Conservation (phyloP, 2,113 vertebrate genomes). For the Romanogobio albipinnatus region DNA sequence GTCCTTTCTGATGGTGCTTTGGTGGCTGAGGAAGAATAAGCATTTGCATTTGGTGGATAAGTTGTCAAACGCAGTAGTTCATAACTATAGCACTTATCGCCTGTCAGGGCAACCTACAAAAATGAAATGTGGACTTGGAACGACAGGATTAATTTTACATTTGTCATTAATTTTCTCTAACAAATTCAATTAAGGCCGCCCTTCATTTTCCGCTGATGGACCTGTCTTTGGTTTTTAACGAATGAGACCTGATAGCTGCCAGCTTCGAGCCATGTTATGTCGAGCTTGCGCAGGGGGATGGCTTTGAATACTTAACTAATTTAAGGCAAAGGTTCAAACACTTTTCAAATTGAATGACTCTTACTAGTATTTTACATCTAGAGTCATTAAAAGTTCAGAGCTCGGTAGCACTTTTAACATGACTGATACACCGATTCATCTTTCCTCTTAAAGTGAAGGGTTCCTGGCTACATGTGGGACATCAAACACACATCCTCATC, state of each 20-base stretch:
- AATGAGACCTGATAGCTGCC: slow-evolving; percentile 46
- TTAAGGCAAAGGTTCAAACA: slow-evolving; percentile 24
- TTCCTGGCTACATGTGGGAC: not conserved
- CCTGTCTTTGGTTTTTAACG: slow-evolving; percentile 27
- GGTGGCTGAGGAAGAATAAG: not conserved
- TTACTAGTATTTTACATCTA: slow-evolving; percentile 18
- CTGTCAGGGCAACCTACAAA: slow-evolving; percentile 28
- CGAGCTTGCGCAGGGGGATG: not conserved
- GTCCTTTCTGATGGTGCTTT: not conserved
- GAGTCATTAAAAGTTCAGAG: slow-evolving; percentile 38
- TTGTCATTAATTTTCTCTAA: slow-evolving; percentile 40
- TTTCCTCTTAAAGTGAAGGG: slow-evolving; percentile 12
- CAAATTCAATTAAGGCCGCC: slow-evolving; percentile 40
- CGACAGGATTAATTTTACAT: slow-evolving; percentile 39
- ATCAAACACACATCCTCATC: slow-evolving; percentile 19
- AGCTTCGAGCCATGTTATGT: not conserved
- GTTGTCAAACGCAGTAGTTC: not conserved
- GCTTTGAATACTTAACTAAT: slow-evolving; percentile 24
- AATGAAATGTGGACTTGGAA: slow-evolving; percentile 21
- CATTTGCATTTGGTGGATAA: not conserved
- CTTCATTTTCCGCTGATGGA: slow-evolving; percentile 39
- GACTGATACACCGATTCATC: slow-evolving; percentile 12
- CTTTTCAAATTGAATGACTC: not conserved
- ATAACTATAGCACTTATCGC: slow-evolving; percentile 20
- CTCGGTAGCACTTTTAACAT: not conserved